A percentile compares a stretch with the other conserved stretches of the same genome.
Conservation (phyloP, 1,140 invertebrate species). For the Druon quercuslanigerum region DNA sequence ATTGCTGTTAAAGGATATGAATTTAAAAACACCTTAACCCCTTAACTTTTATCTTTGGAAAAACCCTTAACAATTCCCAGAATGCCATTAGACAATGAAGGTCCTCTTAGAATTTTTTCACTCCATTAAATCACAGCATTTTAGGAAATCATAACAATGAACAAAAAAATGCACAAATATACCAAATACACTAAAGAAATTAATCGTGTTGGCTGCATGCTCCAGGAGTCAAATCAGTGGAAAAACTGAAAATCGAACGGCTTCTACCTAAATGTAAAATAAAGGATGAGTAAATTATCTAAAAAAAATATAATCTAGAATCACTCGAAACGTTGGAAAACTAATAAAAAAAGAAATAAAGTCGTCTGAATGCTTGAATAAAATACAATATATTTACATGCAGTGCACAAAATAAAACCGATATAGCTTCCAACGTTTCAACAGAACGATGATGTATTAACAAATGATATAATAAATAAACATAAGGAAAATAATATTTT, state of each 20-base stretch:
- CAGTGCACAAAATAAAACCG: no score
- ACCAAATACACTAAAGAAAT: slow-evolving; percentile 60
- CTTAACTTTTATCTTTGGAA: no score
- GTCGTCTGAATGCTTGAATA: not conserved
- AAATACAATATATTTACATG: not conserved
- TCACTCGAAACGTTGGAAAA: slow-evolving; percentile 36
- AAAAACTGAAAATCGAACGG: slow-evolving; percentile 67
- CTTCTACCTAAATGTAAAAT: slow-evolving; percentile 68
- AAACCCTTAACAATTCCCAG: slow-evolving; percentile 32
- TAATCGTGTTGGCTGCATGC: slow-evolving; percentile 62
- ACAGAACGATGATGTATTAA: no score
- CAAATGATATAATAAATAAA: no score
- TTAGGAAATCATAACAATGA: slow-evolving; percentile 32
- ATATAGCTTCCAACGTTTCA: no score
- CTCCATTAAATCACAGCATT: no score
- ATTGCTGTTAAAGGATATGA: no score
- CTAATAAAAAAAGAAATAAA: not conserved
- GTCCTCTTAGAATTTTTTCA: slow-evolving; percentile 14
- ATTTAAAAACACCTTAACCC: no score
- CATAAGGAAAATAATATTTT: no score
- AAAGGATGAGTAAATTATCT: slow-evolving; percentile 51
- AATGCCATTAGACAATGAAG: slow-evolving; percentile 38
- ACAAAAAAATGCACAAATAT: slow-evolving; percentile 51
- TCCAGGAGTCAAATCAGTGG: slow-evolving; percentile 63
- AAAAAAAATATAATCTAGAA: slow-evolving; percentile 49